A percentile compares a stretch with the other conserved stretches of the same genome.
Evolutionary conservation across 2,113 vertebrate species (phyloP).

Genomic region (Cyanoderma ruficeps): DNA sequence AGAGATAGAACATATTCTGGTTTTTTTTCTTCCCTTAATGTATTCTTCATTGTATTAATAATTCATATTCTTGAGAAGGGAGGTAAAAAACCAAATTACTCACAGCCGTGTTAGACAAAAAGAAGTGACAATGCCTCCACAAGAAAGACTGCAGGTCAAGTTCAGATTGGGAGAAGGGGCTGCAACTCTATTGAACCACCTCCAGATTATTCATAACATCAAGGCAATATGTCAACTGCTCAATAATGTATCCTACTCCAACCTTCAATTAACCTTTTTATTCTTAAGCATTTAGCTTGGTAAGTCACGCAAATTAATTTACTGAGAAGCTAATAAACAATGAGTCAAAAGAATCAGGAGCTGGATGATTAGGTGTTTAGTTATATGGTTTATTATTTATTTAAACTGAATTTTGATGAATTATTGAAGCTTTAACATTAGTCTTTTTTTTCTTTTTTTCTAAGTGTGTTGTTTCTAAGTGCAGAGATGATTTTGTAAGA

Average conservation of each 20-base stretch:
- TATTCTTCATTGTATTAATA: constrained; percentile 43
- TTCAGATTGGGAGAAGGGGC: background rate
- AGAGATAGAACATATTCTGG: background rate
- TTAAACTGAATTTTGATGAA: constrained; percentile 32
- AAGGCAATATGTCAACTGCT: constrained; percentile 30
- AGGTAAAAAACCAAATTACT: background rate
- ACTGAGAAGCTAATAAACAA: constrained; percentile 37
- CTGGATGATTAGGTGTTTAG: constrained; percentile 20
- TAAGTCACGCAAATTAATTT: constrained; percentile 45
- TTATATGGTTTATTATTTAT: constrained; percentile 45
- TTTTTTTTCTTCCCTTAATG: background rate
- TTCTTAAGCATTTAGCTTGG: constrained; percentile 44
- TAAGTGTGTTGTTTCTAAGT: background rate
- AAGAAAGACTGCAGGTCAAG: constrained; percentile 48
- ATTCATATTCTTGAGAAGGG: constrained; percentile 30
- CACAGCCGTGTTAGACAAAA: constrained; percentile 5
- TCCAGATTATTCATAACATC: constrained; percentile 49
- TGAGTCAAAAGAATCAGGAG: background rate
- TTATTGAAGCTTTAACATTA: constrained; percentile 13
- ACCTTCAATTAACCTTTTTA: constrained; percentile 68
- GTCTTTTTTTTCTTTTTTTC: background rate
- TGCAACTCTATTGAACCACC: background rate
- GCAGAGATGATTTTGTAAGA: background rate
- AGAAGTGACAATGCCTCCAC: background rate
- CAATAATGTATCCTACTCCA: constrained; percentile 43